These are phyloP conservation scores for Tenthredo amoena DNA, from an alignment of 2,888 invertebrate genomes.

Conservation along the genomic window DNA sequence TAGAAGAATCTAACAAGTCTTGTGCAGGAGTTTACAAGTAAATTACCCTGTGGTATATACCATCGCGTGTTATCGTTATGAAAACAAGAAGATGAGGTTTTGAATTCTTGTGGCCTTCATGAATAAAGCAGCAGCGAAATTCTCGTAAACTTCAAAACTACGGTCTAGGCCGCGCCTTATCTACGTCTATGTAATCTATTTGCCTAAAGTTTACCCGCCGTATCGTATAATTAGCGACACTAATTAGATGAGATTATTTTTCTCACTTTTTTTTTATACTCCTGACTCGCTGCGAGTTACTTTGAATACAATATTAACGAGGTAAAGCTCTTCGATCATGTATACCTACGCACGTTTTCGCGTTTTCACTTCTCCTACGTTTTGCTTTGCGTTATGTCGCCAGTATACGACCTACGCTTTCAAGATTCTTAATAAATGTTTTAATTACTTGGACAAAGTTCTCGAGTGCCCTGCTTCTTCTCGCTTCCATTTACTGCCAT, in stretches of 20 bases:
- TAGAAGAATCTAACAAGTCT: neutral
- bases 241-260: neutral
- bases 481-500: neutral
- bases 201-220: neutral
- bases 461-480: neutral
- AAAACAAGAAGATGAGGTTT: neutral
- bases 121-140: slow-evolving; percentile 2
- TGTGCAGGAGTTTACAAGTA: neutral
- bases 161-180: neutral
- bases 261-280: neutral
- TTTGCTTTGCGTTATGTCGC: neutral
- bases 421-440: slow-evolving; percentile 36
- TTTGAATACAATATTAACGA: neutral
- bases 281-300: neutral
- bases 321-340: neutral
- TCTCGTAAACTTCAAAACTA: neutral
- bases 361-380: neutral
- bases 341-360: neutral
- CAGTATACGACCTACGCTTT: neutral
- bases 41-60: neutral
- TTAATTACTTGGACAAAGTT: slow-evolving; percentile 24
- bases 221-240: neutral
- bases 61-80: slow-evolving; percentile 1
- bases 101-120: neutral
- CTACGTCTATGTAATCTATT: neutral